A percentile compares a stretch with the other conserved stretches of the same genome.
phyloP scores from a whole-genome alignment of 2,113 vertebrate species.

The Sorex araneus region DNA sequence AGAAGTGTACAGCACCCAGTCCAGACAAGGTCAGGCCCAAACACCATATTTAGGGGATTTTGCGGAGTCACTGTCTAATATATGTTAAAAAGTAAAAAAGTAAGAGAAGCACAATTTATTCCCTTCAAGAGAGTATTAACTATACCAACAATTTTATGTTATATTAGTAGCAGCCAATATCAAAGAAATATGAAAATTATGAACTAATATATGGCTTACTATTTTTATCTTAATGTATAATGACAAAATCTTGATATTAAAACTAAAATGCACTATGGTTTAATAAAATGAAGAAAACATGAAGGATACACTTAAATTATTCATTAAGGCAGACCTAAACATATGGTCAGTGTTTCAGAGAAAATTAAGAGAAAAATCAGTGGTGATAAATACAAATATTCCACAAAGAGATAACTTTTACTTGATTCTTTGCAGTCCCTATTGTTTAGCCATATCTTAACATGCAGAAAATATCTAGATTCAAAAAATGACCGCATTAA shows the following conservation, averaged over 20 bases:
- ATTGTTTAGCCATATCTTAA: neutral
- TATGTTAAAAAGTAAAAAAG: neutral
- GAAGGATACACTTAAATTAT: neutral
- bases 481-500: neutral
- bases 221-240: neutral
- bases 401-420: neutral
- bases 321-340: neutral
- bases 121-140: neutral
- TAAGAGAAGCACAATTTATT: neutral
- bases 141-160: neutral
- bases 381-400: conserved; percentile 10
- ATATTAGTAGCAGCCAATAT: neutral
- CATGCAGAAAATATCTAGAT: neutral
- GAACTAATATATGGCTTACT: neutral
- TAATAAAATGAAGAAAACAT: neutral
- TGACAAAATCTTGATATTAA: neutral
- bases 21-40: no score
- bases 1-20: no score
- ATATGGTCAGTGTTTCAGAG: neutral
- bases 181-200: neutral
- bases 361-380: neutral
- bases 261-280: neutral
- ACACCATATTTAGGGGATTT: neutral
- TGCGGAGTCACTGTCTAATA: neutral
- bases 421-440: neutral